phyloP scores from a whole-genome alignment of 1,140 invertebrate genomes.

The Saccostrea echinata region DNA sequence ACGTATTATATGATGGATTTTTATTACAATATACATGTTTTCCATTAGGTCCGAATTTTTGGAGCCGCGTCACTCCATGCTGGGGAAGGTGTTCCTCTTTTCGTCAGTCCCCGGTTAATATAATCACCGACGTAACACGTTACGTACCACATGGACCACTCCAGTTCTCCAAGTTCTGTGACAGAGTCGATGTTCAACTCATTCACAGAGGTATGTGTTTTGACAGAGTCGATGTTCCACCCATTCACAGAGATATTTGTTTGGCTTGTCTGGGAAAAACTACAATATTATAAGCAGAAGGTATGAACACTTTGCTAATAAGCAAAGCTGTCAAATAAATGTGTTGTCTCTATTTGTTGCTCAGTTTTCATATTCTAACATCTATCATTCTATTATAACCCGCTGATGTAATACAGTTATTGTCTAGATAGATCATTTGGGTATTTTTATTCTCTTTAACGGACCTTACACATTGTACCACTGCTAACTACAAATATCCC shows the following conservation, averaged over 20 bases:
- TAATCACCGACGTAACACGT: background rate
- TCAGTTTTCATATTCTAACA: no score
- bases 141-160: background rate
- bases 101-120: background rate
- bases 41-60: background rate
- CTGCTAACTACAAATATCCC: no score
- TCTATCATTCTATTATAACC: no score
- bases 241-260: no score
- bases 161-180: background rate
- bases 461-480: no score
- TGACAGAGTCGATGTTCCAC: no score
- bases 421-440: no score
- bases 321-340: background rate
- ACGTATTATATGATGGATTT: background rate
- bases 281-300: background rate
- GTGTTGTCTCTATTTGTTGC: no score
- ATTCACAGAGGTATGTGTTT: background rate
- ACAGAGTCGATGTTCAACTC: background rate
- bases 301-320: background rate
- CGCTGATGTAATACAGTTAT: no score
- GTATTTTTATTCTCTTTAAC: no score
- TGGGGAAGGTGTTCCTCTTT: background rate
- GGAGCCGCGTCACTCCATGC: background rate
- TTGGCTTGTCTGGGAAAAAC: no score
- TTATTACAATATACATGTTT: background rate